Conservation (phyloP, 2,888 invertebrate genomes). For the Platycnemis pennipes region DNA sequence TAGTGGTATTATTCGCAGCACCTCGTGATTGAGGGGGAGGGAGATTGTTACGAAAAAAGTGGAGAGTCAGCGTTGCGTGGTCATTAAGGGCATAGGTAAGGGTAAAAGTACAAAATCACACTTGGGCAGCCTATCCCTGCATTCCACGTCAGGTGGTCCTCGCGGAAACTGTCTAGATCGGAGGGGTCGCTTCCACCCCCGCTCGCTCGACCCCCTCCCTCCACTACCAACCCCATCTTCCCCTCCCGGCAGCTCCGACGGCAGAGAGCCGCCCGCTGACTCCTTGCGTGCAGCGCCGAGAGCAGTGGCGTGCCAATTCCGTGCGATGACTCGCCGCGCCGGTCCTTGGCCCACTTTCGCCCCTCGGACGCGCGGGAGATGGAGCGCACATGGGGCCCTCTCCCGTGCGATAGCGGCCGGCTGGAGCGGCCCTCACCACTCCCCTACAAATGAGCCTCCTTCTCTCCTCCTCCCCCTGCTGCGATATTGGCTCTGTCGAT, state of each 20-base stretch:
- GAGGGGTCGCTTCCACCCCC: not conserved
- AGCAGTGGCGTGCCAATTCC: not conserved
- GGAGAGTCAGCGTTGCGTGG: too few relatives aligned
- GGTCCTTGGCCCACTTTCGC: slow-evolving; percentile 26
- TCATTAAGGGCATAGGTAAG: too few relatives aligned
- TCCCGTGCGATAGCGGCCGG: not conserved
- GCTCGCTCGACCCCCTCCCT: not conserved
- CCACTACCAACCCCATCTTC: not conserved
- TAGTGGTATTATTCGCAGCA: too few relatives aligned
- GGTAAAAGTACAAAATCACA: too few relatives aligned
- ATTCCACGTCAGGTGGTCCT: too few relatives aligned
- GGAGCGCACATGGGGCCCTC: not conserved
- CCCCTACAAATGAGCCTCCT: not conserved
- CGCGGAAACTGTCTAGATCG: too few relatives aligned
- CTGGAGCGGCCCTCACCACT: not conserved
- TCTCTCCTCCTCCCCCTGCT: not conserved
- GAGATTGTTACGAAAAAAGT: too few relatives aligned
- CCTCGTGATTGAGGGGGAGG: too few relatives aligned
- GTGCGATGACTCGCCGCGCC: not conserved
- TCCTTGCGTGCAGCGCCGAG: not conserved
- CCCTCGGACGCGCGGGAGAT: not conserved
- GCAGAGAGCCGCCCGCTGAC: not conserved
- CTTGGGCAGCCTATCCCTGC: too few relatives aligned
- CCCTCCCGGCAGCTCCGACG: not conserved
- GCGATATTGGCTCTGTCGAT: too few relatives aligned